Percentiles rank a stretch among this genome's conserved stretches.
These are phyloP conservation scores for Plagodis pulveraria DNA, from an alignment of 2,888 invertebrate genomes.

Conservation along the genomic window DNA sequence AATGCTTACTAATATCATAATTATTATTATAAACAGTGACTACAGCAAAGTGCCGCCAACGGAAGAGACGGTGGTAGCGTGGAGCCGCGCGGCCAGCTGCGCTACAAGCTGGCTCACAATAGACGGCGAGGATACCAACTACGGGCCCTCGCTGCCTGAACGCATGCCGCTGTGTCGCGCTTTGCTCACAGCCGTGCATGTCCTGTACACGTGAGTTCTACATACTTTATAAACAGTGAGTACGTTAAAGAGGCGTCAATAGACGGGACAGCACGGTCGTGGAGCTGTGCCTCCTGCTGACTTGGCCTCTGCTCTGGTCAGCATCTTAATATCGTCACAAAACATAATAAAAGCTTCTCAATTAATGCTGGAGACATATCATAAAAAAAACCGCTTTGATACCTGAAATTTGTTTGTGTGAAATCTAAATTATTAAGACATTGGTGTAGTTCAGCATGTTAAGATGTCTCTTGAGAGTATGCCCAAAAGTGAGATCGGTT, in stretches of 20 bases:
- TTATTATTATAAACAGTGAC: constrained; percentile 45
- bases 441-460: too few relatives aligned
- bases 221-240: background rate
- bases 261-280: background rate
- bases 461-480: too few relatives aligned
- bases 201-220: constrained; percentile 69
- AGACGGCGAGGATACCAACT: constrained; percentile 65
- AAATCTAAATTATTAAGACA: too few relatives aligned
- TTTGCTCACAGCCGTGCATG: constrained; percentile 63
- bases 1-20: too few relatives aligned
- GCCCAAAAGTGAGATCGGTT: too few relatives aligned
- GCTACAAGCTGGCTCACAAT: constrained; percentile 72
- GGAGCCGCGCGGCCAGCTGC: constrained; percentile 69
- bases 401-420: too few relatives aligned
- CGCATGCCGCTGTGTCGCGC: constrained; percentile 72
- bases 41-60: constrained; percentile 63
- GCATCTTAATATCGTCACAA: too few relatives aligned
- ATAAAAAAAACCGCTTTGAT: too few relatives aligned
- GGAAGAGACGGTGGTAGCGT: constrained; percentile 60
- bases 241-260: background rate
- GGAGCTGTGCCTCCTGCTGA: too few relatives aligned
- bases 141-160: constrained; percentile 60
- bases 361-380: too few relatives aligned
- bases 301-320: too few relatives aligned
- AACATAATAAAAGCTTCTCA: too few relatives aligned